phyloP scores from a whole-genome alignment of 2,888 invertebrate genomes.

The Himalopsyche anomala region DNA sequence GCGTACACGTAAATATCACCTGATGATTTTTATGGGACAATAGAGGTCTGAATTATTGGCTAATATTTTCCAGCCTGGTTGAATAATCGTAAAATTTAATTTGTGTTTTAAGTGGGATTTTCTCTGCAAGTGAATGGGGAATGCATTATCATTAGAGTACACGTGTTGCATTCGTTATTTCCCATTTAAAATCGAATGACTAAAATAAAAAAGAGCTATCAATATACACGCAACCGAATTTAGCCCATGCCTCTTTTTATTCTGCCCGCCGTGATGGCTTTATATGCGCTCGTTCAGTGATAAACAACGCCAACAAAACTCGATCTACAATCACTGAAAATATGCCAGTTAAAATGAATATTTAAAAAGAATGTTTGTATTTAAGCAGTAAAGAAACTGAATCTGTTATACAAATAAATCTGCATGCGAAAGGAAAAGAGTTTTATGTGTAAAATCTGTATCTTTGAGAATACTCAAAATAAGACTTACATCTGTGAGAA shows the following conservation, averaged over 20 bases:
- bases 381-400: no score
- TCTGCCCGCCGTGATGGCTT: constrained; percentile 13
- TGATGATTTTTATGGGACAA: no score
- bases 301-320: background rate
- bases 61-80: background rate
- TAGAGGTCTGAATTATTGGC: no score
- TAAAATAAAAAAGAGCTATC: constrained; percentile 50
- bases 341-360: no score
- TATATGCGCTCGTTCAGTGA: background rate
- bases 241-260: background rate
- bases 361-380: no score
- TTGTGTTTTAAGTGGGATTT: constrained; percentile 47
- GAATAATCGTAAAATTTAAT: constrained; percentile 44
- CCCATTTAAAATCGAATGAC: constrained; percentile 48
- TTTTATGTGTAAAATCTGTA: no score
- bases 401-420: no score
- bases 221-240: background rate
- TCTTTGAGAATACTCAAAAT: no score
- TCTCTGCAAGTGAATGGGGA: constrained; percentile 27
- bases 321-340: background rate
- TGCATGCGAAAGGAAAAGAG: no score
- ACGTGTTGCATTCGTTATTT: constrained; percentile 58
- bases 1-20: no score
- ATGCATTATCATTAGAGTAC: constrained; percentile 60
- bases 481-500: no score